Evolutionary conservation across 2,113 vertebrate genomes (phyloP).

Genomic region (Elachura formosa): DNA sequence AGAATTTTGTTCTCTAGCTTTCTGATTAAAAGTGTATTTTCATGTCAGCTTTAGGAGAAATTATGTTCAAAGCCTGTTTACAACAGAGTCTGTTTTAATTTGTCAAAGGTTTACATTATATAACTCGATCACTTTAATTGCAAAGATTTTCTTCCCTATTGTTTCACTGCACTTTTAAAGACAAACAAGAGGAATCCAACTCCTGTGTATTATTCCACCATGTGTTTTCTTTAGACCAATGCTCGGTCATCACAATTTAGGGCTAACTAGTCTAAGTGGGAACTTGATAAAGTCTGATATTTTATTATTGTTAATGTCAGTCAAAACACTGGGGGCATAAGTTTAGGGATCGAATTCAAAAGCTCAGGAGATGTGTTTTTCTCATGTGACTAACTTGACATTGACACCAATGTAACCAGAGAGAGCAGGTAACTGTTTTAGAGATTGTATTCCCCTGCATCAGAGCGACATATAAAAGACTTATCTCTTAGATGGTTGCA

Average conservation of each 20-base stretch:
- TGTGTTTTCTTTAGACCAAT: background rate
- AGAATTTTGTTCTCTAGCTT: constrained; percentile 62
- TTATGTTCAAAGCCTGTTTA: constrained; percentile 48
- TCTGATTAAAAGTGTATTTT: constrained; percentile 66
- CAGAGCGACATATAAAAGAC: background rate
- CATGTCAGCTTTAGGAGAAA: constrained; percentile 32
- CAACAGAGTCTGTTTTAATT: constrained; percentile 38
- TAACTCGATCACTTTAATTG: constrained; percentile 27
- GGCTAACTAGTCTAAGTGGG: background rate
- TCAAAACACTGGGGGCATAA: background rate
- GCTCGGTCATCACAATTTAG: background rate
- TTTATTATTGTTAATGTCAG: background rate
- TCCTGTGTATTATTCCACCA: background rate
- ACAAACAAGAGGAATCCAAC: background rate
- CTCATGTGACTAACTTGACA: background rate
- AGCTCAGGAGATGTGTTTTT: background rate
- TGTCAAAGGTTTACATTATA: constrained; percentile 14
- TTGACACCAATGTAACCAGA: background rate
- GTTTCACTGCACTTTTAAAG: background rate
- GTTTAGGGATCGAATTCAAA: background rate
- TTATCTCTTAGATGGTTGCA: background rate
- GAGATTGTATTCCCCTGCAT: background rate
- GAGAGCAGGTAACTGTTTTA: background rate
- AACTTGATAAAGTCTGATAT: background rate
- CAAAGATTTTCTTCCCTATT: constrained; percentile 3